Evolutionary conservation across 2,797 vertebrate species (phyloP).

Genomic region (Sebastolobus alascanus): DNA sequence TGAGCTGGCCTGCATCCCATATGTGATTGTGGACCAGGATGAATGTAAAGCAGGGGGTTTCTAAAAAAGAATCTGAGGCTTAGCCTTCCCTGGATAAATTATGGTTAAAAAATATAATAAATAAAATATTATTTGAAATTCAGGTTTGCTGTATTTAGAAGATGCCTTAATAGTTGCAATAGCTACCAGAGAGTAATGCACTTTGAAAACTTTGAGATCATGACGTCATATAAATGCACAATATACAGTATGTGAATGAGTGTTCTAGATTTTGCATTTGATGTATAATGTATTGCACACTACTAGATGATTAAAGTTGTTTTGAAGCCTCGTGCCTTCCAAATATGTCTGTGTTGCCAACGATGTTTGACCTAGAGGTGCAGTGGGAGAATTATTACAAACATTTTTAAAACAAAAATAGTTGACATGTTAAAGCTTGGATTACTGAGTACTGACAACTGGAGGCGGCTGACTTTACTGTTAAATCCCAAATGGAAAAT

Average conservation of each 20-base stretch:
- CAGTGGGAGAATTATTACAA: not conserved
- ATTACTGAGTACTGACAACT: slow-evolving; percentile 14
- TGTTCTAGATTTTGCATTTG: slow-evolving; percentile 32
- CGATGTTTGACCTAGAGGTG: not conserved
- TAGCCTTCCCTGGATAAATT: slow-evolving; percentile 1
- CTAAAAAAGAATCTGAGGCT: not conserved
- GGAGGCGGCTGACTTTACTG: slow-evolving; percentile 8
- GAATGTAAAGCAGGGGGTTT: slow-evolving; percentile 34
- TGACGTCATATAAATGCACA: slow-evolving; percentile 13
- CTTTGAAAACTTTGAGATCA: slow-evolving; percentile 32
- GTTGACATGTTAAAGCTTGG: slow-evolving; percentile 28
- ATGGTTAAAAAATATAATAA: not conserved
- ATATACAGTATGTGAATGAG: not conserved
- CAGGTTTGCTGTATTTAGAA: slow-evolving; percentile 44
- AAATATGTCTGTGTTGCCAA: not conserved
- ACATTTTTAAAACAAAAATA: slow-evolving; percentile 5
- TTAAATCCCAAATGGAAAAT: slow-evolving; percentile 36
- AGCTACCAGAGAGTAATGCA: slow-evolving; percentile 29
- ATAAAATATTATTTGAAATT: slow-evolving; percentile 13
- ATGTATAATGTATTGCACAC: slow-evolving; percentile 20
- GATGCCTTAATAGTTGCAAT: slow-evolving; percentile 17
- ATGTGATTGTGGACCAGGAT: slow-evolving; percentile 22
- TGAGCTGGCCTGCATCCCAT: slow-evolving; percentile 15
- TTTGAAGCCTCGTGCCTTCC: slow-evolving; percentile 34
- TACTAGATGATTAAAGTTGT: slow-evolving; percentile 46